Conservation (phyloP, 2,888 invertebrate genomes). For the Tethea ocularis region DNA sequence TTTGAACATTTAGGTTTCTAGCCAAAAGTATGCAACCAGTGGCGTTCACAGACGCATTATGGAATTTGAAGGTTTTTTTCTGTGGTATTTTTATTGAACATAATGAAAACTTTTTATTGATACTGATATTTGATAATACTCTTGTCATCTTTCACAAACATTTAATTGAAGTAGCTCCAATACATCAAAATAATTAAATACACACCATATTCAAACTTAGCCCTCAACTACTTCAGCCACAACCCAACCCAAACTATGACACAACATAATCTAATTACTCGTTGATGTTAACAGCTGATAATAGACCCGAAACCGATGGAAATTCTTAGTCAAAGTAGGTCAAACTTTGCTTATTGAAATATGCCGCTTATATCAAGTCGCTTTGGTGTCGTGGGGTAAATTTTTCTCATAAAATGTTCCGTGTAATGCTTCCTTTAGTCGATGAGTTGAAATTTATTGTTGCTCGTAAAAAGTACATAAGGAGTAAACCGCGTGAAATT, state of each 20-base stretch:
- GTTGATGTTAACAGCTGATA: constrained; percentile 5
- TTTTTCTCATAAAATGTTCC: constrained; percentile 62
- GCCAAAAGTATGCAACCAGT: no score
- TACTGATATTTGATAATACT: no score
- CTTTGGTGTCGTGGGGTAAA: constrained; percentile 50
- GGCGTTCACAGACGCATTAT: no score
- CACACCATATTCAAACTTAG: neutral
- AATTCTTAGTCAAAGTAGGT: constrained; percentile 5
- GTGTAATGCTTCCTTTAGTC: constrained; percentile 58
- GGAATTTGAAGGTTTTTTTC: no score
- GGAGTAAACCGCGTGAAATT: constrained; percentile 57
- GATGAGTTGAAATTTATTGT: constrained; percentile 71
- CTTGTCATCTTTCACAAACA: neutral
- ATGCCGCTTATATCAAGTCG: constrained; percentile 13
- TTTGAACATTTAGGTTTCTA: no score
- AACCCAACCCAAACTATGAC: constrained; percentile 4
- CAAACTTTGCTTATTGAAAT: constrained; percentile 12
- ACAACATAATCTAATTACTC: constrained; percentile 2
- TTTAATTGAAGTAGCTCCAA: neutral
- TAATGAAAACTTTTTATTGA: no score
- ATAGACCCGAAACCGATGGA: constrained; percentile 1
- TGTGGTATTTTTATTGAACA: no score
- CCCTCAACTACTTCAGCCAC: neutral
- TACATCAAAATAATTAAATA: constrained; percentile 1
- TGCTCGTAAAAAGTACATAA: constrained; percentile 66